Evolutionary conservation across 1,140 invertebrate species (phyloP), one percentile per base, ranked within the genome.

Genomic region (Lerema accius): DNA sequence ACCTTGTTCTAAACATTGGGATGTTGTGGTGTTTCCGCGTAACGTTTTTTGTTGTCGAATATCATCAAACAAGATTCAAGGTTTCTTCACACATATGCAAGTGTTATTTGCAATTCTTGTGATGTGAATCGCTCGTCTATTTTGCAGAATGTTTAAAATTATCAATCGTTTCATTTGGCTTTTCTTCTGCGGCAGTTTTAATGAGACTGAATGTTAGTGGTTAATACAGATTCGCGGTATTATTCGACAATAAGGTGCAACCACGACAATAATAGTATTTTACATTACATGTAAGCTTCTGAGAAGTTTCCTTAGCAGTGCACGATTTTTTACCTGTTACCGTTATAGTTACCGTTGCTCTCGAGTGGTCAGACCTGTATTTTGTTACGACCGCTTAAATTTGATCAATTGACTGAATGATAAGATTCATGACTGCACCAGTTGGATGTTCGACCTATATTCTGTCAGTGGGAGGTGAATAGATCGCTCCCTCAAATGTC

Each of bases 321-420:
- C 83, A 85, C 78, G 84, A 89, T 78, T 84, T 88, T 89, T 81
- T 81, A 32, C 63, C 59, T 69, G 63, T 71, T 80, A 87, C 87
- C 86, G 84, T 89, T 89, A 89, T 66, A 66, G 78, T 82, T 88
- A 88, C 86, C 85, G 86, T 89, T 89, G 78, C 76, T 71, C 71
- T 71, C 71, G 65, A 82, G 76, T 88, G 72, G 86, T 88, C 79
- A 71, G 82, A 88, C 84, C 78, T 82, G 84, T 87, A 87, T 87
- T 85, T 80, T 79, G 80, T 82, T 72, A 83, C 76, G 73, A 66
- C 59, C 68, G 72, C 71, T 75, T 76, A 82, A 82, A 84, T 82
- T 85, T 79, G 76, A 85, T 78, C 79, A 86, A 76, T 80, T 73
- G 68, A 69, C 65, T 63, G 48, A 67, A 63, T 68, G 69, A 75